Conservation (phyloP, 2,113 vertebrate genomes). For the Theristicus caerulescens region DNA sequence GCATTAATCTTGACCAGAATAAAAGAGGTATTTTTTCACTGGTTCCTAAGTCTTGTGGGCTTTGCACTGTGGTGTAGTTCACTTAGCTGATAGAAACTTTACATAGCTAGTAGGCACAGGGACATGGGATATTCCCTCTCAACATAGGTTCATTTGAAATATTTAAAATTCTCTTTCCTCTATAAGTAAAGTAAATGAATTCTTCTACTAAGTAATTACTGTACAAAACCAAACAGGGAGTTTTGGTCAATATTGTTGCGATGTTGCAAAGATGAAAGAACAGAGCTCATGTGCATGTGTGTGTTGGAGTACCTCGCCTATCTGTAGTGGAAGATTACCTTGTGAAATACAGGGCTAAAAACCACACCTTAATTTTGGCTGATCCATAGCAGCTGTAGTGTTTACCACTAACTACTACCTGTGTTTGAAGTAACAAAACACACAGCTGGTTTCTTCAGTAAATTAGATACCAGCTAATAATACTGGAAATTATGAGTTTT, state of each 20-base stretch:
- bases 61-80: conserved; percentile 65
- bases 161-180: background rate
- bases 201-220: background rate
- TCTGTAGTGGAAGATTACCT: background rate
- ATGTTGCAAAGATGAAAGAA: background rate
- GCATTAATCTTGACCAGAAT: conserved; percentile 78
- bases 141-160: background rate
- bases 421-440: background rate
- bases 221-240: background rate
- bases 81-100: conserved; percentile 45
- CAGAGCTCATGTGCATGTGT: background rate
- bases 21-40: conserved; percentile 79
- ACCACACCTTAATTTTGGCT: background rate
- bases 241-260: background rate
- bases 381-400: background rate
- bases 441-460: background rate
- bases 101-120: background rate
- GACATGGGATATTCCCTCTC: background rate
- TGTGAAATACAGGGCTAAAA: background rate
- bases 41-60: conserved; percentile 38
- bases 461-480: background rate
- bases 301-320: background rate
- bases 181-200: background rate
- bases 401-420: background rate
- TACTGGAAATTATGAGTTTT: background rate